Base-by-base conservation (phyloP, 2,797 vertebrate species). In the Gobionotothen gibberifrons region DNA sequence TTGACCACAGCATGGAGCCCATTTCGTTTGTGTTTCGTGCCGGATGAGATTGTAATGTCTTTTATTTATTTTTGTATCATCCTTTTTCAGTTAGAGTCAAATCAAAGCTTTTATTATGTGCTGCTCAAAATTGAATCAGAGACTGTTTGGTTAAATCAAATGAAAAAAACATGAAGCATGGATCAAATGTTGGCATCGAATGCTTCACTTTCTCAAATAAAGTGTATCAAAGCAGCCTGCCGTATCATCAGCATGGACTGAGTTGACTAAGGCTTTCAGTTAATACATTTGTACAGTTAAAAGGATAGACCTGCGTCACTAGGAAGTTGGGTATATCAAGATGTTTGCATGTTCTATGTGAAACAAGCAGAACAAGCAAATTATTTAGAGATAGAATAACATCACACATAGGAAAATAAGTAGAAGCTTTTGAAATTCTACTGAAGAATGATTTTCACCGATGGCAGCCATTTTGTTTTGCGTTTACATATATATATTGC, bases 1-100 rank as follows among this genome's bases (percentile, higher is more conserved):
- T 61, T 55, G 77, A 78, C 81, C 70, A 54, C 53, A 79, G 63
- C 47, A 48, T 26, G 42, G 15, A 68, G 43, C 43, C 69, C 21
- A 17, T 16, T 43, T 52, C 3, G 2, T 79, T 76, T 71, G 5
- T 22, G 19, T 29, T 55, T 42, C 53, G 21, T 44, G 17, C 29
- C 36, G 49, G 7, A 68, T 53, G 13, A 55, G 14, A 65, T 59
- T 9, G 19, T 65, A 26, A 42, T 58, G 36, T 9, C 53, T 48
- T 22, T 39, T 4, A 40, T 65, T 17, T 36, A 44, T 26, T 46
- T 6, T 46, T 49, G 14, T 47, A 4, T 21, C 46, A 17, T 63
- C 29, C 47, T 49, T 44, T 39, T 49, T 57, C 48, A 36, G 52
- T 52, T 67, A 3, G 47, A 0, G 44, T 3, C 14, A 52, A 49